Evolutionary conservation across 1,140 invertebrate species (phyloP), one percentile per base, ranked within the genome.

Genomic region (Atta colombica): DNA sequence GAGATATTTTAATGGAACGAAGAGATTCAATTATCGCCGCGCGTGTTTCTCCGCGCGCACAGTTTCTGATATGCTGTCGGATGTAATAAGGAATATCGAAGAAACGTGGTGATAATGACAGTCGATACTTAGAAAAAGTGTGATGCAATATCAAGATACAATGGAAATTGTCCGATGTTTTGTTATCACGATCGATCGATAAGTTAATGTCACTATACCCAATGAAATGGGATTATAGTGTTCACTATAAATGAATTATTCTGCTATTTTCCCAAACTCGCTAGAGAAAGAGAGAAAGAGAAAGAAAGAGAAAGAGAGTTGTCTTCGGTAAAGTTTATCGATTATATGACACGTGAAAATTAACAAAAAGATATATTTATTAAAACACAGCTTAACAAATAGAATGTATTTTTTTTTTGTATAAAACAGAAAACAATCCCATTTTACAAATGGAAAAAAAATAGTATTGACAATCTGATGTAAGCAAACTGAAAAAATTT

Each of bases 1-100:
- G 35, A 85, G 68, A 49, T 71, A 85, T 86, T 78, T 88, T 81
- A 87, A 88, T 87, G 45, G 65, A 55, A 87, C 69, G 72, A 31
- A 65, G 45, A 84, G 80, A 84, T 75, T 75, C 80, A 84, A 84
- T 84, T 84, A 75, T 14, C 68, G 55, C 49, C 39, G 80, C 66
- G 78, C 80, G 31, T 81, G 31, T 81, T 80, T 45, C 65, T 71
- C 16, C 31, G 16, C 28, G 68, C 21, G 74, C 55, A n/a, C 39
- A 39, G 68, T 82, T 75, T 74, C 69, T 63, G 53, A 74, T 84
- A 51, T 25, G 8, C 39, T 35, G 39, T 75, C 68, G 68, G 69
- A 82, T 21, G 18, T 82, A 61, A 75, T 75, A 84, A 84, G 55
- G 45, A 84, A 84, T 84, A 84, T 84, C 69, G 80, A 84, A 84